Base-by-base conservation (phyloP, 2,797 vertebrate genomes). In the Danio tinwini region DNA sequence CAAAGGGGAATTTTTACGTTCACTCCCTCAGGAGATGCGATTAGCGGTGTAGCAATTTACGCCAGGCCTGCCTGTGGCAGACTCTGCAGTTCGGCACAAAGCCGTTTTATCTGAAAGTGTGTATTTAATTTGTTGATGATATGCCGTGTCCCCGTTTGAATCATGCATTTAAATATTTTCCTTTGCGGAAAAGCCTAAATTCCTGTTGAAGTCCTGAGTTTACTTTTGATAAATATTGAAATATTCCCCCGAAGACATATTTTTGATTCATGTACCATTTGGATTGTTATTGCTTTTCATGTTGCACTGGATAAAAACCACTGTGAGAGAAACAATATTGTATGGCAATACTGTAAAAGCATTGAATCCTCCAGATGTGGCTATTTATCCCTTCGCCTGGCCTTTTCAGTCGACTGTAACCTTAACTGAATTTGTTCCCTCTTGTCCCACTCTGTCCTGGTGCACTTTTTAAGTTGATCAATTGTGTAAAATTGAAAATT, bases 1-100 rank as follows among this genome's bases (percentile, higher is more conserved):
- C 40, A 10, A 10, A 50, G 55, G 62, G 62, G 62, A 73, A 74
- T 74, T 13, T 29, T 81, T 65, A 55, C 4, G 29, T 71, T 74
- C n/a, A 64, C 80, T 80, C 80, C 81, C 70, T 84, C 74, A 67
- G 71, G 53, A 45, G 55, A 59, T 45, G 67, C 6, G 7, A 63
- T 59, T 42, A 62, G 71, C 5, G 21, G 37, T 81, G 62, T 69
- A 53, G 64, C 21, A 4, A 37, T 64, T 29, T 19, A 14, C 9
- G 40, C 10, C 53, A 37, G 5, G 62, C 11, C 61, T 55, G 52
- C 44, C 49, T 37, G 13, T 50, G 50, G 52, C 52, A 59, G 73
- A 47, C 29, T 72, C 49, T 62, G 8, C 45, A 63, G 50, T 29
- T 65, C 37, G 44, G 47, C 49, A 50, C 52, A 73, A 19, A 69